Evolutionary conservation across 2,888 invertebrate species (phyloP).

Genomic region (Syrista parreyssii): DNA sequence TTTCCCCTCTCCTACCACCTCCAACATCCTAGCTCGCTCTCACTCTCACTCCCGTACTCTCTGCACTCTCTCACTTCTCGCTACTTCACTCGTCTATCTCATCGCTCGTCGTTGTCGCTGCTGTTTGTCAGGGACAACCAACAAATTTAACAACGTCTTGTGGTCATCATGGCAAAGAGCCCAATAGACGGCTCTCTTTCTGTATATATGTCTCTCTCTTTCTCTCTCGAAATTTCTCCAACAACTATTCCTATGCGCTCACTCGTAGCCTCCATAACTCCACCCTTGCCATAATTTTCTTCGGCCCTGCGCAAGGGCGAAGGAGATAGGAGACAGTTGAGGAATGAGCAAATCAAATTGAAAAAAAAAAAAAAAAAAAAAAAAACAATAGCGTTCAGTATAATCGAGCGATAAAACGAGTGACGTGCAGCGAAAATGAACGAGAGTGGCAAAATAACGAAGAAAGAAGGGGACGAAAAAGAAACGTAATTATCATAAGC

Average conservation of each 20-base stretch:
- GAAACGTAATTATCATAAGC: not conserved
- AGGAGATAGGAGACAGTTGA: slow-evolving; percentile 10
- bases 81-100: not conserved
- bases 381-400: too few species aligned
- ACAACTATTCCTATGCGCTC: too few species aligned
- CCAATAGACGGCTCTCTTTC: not conserved
- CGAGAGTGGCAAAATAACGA: slow-evolving; percentile 27
- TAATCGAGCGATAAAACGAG: too few species aligned
- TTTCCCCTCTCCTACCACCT: not conserved
- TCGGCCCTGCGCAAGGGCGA: too few species aligned
- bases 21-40: not conserved
- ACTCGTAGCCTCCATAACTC: too few species aligned
- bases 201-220: not conserved
- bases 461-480: slow-evolving; percentile 22
- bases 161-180: not conserved
- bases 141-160: not conserved
- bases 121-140: not conserved
- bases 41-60: not conserved
- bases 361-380: too few species aligned
- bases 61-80: not conserved
- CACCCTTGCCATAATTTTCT: too few species aligned
- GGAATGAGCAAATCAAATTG: slow-evolving; percentile 32
- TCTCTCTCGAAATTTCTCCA: not conserved
- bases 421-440: not conserved
- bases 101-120: not conserved